Evolutionary conservation across 2,888 invertebrate genomes (phyloP), one percentile per base, ranked within the genome.

Genomic region (Nemotelus nigrinus): DNA sequence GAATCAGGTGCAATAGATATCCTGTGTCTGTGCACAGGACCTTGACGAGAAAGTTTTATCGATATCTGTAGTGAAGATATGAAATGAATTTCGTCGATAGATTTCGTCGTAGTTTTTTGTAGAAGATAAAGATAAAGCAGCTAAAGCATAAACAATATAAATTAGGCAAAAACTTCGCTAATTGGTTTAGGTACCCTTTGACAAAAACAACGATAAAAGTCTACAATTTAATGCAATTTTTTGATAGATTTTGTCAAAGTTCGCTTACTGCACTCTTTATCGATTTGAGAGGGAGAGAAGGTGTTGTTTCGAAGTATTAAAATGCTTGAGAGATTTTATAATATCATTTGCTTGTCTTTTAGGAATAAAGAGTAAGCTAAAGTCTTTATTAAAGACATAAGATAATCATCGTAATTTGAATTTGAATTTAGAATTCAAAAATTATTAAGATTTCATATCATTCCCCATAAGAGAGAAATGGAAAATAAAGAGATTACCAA

Each of bases 41-140:
- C 74, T 74, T 74, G 74, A 74, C 74, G 74, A 48, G 47, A 72
- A 57, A 41, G 74, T 74, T 74, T 74, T 74, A 63, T 74, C 74
- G 41, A 74, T 74, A 74, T 6, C 4, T 55, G 3, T 2, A 2
- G 43, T 3, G 5, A 4, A 55, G 41, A 71, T 43, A 57, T 57
- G 3, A 44, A 55, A 44, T 43, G 6, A 39, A 2, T 39, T 25
- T n/a, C 10, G 4, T 41, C 53, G 41, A 43, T 71, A 7, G 43
- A 25, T 25, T 25, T 25, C 39, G 55, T 39, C 25, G 48, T 55
- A 53, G 53, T 44, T 68, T 10, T 10, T 44, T 65, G 3, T 6
- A 65, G n/a, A 71, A n/a, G 8, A 57, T 41, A 44, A 55, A 41
- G 4, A 71, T 43, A 71, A 43, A 71, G 25, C 25, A 25, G 25